phyloP scores from a whole-genome alignment of 2,113 vertebrate genomes.

The Chamaea fasciata region DNA sequence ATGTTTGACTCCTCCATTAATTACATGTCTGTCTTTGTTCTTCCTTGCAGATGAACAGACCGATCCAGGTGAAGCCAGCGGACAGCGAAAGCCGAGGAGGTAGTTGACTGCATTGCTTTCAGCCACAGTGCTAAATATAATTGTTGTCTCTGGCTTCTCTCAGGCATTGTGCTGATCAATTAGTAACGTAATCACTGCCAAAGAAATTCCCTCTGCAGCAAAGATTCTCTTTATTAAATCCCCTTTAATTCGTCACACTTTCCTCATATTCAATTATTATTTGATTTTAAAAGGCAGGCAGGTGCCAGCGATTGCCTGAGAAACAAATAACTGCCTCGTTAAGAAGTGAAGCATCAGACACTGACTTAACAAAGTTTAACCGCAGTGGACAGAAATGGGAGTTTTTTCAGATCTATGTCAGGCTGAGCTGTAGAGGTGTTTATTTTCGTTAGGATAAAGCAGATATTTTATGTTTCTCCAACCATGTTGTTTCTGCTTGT shows the following conservation, averaged over 20 bases:
- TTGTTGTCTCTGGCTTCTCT: slow-evolving; percentile 66
- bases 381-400: background rate
- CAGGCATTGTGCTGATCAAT: slow-evolving; percentile 66
- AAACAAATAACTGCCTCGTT: slow-evolving; percentile 70
- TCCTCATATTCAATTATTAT: slow-evolving; percentile 74
- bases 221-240: slow-evolving; percentile 71
- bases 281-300: slow-evolving; percentile 73
- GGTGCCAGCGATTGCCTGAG: slow-evolving; percentile 56
- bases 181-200: slow-evolving; percentile 69
- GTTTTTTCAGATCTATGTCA: background rate
- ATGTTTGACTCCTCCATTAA: background rate
- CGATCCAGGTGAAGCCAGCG: slow-evolving; percentile 98
- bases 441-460: background rate
- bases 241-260: slow-evolving; percentile 56
- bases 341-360: slow-evolving; percentile 25
- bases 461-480: background rate
- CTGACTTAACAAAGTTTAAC: slow-evolving; percentile 57
- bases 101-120: slow-evolving; percentile 84
- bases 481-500: background rate
- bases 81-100: slow-evolving; percentile 99
- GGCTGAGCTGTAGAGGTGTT: background rate
- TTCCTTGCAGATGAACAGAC: slow-evolving; percentile 94
- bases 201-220: slow-evolving; percentile 62
- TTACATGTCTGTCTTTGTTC: slow-evolving; percentile 21
- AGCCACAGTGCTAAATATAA: slow-evolving; percentile 60